Percentiles rank a stretch among this genome's conserved stretches.
Conservation (phyloP, 2,797 vertebrate genomes). For the Loris lydekkerianus region DNA sequence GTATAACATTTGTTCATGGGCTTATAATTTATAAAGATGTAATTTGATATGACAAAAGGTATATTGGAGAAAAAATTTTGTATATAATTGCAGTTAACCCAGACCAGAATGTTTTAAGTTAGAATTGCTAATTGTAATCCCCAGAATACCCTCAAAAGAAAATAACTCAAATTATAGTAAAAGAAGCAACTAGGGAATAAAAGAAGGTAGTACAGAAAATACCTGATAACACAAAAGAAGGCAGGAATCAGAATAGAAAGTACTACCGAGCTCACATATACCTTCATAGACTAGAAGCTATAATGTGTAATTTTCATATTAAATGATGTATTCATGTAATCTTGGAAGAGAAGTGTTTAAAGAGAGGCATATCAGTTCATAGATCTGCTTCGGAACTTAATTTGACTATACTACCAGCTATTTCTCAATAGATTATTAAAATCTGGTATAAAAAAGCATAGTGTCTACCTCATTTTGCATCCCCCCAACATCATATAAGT, state of each 20-base stretch:
- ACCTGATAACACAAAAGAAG: not conserved
- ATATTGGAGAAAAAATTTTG: not conserved
- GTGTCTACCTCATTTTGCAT: not conserved
- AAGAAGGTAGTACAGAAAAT: not conserved
- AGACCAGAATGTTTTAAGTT: constrained; percentile 44
- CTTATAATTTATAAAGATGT: constrained; percentile 21
- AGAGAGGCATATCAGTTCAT: not conserved
- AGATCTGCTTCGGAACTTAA: not conserved
- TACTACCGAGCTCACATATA: not conserved
- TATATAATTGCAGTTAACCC: not conserved
- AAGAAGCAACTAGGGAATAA: not conserved
- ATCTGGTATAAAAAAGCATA: not conserved
- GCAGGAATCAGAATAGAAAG: not conserved
- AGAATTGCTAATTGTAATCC: constrained; percentile 30
- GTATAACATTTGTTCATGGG: not conserved
- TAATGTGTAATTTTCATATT: not conserved
- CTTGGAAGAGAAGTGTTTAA: constrained; percentile 25
- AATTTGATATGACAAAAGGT: constrained; percentile 9
- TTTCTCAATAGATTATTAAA: constrained; percentile 32
- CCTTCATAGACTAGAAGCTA: not conserved
- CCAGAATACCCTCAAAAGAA: not conserved
- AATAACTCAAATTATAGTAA: not conserved
- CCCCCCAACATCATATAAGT: not conserved
- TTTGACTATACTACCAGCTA: not conserved
- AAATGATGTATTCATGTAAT: not conserved